Percentiles rank a stretch among this genome's conserved stretches.
These are phyloP conservation scores for Sinosuthora webbiana DNA, from an alignment of 2,113 vertebrate genomes.

Conservation along the genomic window DNA sequence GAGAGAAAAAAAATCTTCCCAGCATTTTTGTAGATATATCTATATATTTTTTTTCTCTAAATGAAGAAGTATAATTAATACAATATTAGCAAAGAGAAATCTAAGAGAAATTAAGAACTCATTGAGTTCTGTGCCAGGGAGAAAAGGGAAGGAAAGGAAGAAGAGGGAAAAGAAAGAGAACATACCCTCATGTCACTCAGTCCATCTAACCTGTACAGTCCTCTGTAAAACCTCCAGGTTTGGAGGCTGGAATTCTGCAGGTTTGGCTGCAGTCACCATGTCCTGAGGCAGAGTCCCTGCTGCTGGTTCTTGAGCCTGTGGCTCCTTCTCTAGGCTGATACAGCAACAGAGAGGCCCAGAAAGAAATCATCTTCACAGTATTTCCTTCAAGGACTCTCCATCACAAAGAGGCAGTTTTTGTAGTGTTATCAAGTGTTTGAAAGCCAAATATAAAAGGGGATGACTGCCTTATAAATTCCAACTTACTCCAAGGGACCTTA, in stretches of 20 bases:
- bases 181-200: not conserved
- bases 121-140: not conserved
- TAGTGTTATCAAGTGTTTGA: not conserved
- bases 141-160: not conserved
- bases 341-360: not conserved
- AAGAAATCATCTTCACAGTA: not conserved
- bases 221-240: not conserved
- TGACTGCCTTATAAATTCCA: not conserved
- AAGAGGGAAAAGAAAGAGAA: not conserved
- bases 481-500: not conserved
- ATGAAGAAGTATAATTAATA: not conserved
- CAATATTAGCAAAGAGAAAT: not conserved
- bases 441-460: not conserved
- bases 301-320: not conserved
- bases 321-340: not conserved
- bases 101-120: not conserved
- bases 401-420: not conserved
- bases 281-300: not conserved
- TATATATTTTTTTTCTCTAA: not conserved
- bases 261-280: not conserved
- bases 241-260: not conserved
- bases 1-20: not conserved
- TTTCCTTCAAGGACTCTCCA: not conserved
- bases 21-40: not conserved
- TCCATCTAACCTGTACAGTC: not conserved